phyloP scores from a whole-genome alignment of 2,113 vertebrate species.

The Lepus timidus region DNA sequence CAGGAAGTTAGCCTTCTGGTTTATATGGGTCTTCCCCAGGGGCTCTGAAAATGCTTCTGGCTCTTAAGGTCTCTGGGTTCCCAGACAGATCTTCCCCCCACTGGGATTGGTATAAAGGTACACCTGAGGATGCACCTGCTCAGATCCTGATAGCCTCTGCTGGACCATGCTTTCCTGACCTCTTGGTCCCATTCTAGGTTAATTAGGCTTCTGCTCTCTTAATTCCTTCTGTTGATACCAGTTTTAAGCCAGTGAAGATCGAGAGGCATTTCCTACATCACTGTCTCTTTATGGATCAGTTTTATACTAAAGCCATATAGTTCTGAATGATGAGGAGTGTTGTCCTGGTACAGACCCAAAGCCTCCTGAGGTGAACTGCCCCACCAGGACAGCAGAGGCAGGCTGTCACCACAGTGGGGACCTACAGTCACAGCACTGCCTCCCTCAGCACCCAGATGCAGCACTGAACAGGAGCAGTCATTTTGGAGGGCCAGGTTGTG shows the following conservation, averaged over 20 bases:
- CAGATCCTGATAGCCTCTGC: background rate
- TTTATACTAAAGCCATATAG: background rate
- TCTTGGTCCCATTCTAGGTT: background rate
- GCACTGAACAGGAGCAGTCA: background rate
- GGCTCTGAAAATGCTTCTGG: background rate
- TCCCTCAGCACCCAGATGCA: background rate
- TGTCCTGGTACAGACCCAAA: background rate
- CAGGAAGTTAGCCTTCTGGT: background rate
- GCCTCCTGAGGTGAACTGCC: background rate
- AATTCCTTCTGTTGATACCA: background rate
- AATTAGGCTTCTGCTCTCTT: background rate
- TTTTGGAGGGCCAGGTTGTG: background rate
- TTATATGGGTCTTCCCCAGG: background rate
- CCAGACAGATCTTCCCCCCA: too few relatives aligned
- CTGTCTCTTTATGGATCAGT: background rate
- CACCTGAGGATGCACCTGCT: background rate
- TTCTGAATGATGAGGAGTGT: background rate
- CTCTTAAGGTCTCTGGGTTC: background rate
- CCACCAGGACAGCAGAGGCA: background rate
- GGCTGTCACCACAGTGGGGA: background rate
- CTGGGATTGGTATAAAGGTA: background rate
- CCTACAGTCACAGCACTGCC: background rate
- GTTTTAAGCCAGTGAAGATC: conserved; percentile 53
- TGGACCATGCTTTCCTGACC: background rate
- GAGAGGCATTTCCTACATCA: conserved; percentile 42